Base-by-base conservation (phyloP, 2,888 invertebrate genomes). In the Aphodius sticticus region DNA sequence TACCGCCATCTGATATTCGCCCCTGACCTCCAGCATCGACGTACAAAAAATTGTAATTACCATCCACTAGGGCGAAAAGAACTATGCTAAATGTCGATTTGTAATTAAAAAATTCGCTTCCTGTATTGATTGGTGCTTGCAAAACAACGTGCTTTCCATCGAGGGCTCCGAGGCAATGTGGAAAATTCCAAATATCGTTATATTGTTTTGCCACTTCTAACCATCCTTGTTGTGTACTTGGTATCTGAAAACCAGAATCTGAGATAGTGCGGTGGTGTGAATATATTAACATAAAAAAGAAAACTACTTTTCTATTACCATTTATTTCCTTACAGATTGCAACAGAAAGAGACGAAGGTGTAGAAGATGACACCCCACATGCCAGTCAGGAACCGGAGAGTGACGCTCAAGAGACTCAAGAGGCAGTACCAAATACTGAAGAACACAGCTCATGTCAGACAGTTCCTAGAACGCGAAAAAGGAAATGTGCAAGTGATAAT, bases 21-120 rank as follows among this genome's bases (percentile, higher is more conserved):
- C 83, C 84, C 80, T 85, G 83, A 77, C 82, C 82, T 2, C 83
- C 84, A 70, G 83, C 78, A 75, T 84, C 81, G 6, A 80, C 84
- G 78, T 78, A 83, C n/a, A 82, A 80, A 74, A 85, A 85, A 76
- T 82, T 82, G 75, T 84, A 84, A 74, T 84, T 79, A 12, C 84
- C 83, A 80, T 85, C 84, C 35, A 83, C 83, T 53, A 84, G 75
- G 69, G 83, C 84, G 72, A 85, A 75, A 36, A 85, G 79, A 7
- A 85, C 83, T 77, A 85, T 80, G 71, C 84, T 84, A 70, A 82
- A 84, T 76, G 81, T 81, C 7, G 79, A 76, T 76, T 84, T 83
- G 70, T 84, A 84, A 77, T 84, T 84, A 36, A 81, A 82, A 78
- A 76, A 84, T 53, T 82, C 79, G 15, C 77, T 78, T 6, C 83